Evolutionary conservation across 1,140 invertebrate species (phyloP).

Genomic region (Eriosoma lanigerum): DNA sequence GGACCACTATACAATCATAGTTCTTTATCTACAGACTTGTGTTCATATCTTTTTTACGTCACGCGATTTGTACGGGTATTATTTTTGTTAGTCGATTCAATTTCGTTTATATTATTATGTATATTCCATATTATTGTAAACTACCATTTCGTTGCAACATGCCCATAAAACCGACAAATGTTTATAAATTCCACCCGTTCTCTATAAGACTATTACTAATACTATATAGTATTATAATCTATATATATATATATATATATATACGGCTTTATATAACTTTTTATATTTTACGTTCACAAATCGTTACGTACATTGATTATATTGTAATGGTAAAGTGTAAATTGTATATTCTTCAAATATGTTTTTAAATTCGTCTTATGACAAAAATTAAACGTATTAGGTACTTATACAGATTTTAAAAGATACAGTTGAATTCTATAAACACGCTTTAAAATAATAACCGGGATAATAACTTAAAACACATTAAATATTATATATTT

Average conservation of each 20-base stretch:
- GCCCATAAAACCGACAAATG: conserved; percentile 21
- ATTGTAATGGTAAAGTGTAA: neutral
- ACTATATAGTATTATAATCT: too few relatives aligned
- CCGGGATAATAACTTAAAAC: too few relatives aligned
- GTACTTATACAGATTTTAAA: neutral
- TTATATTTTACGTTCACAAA: neutral
- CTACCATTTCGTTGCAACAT: neutral
- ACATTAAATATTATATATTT: too few relatives aligned
- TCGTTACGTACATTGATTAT: neutral
- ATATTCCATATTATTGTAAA: neutral
- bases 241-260: too few relatives aligned
- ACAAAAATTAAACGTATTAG: neutral
- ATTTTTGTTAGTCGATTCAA: conserved; percentile 11
- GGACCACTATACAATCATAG: too few relatives aligned
- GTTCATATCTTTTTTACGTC: neutral
- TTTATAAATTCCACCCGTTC: conserved; percentile 13
- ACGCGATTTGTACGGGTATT: conserved; percentile 17
- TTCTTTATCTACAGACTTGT: too few relatives aligned
- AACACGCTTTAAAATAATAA: too few relatives aligned
- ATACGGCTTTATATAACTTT: neutral
- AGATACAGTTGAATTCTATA: neutral
- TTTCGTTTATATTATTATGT: neutral
- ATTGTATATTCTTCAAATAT: neutral
- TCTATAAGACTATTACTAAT: neutral
- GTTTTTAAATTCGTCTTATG: neutral